Evolutionary conservation across 1,140 invertebrate species (phyloP).

Genomic region (Bathynomus jamesi): DNA sequence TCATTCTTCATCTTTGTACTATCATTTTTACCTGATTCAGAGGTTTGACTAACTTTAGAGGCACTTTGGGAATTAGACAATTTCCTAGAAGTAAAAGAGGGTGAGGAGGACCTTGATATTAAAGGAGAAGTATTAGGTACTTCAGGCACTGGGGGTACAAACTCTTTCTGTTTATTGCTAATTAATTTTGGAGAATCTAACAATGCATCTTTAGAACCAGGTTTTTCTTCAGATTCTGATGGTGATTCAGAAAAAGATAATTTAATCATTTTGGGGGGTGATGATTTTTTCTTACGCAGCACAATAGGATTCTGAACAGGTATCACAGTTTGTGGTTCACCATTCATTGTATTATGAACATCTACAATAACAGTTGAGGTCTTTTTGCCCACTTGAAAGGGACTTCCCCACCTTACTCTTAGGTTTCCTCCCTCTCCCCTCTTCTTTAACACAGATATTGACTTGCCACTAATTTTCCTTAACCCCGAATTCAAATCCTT

Average conservation of each 20-base stretch:
- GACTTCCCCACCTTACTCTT: not conserved
- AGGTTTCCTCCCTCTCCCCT: slow-evolving; percentile 21
- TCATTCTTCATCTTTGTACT: not conserved
- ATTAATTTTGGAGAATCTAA: not conserved
- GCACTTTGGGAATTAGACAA: not conserved
- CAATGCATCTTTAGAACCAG: not conserved
- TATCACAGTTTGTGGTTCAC: slow-evolving; percentile 32
- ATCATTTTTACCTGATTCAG: not conserved
- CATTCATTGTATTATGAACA: slow-evolving; percentile 37
- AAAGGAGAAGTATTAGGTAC: not conserved
- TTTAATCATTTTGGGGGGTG: slow-evolving; percentile 12
- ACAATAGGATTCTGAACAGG: slow-evolving; percentile 22
- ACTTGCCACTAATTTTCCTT: too few species aligned
- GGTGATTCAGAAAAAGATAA: not conserved
- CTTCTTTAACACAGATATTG: slow-evolving; percentile 6
- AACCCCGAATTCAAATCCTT: too few species aligned
- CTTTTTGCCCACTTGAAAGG: slow-evolving; percentile 27
- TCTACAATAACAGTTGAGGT: slow-evolving; percentile 31
- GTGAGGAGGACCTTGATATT: not conserved
- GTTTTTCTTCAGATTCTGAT: not conserved
- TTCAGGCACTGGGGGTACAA: not conserved
- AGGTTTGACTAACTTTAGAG: not conserved
- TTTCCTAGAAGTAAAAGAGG: not conserved
- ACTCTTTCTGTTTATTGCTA: not conserved
- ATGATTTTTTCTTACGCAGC: slow-evolving; percentile 22